Percentiles rank a stretch among this genome's conserved stretches.
These are phyloP conservation scores for Panurus biarmicus DNA, from an alignment of 2,113 vertebrate genomes.

Conservation along the genomic window DNA sequence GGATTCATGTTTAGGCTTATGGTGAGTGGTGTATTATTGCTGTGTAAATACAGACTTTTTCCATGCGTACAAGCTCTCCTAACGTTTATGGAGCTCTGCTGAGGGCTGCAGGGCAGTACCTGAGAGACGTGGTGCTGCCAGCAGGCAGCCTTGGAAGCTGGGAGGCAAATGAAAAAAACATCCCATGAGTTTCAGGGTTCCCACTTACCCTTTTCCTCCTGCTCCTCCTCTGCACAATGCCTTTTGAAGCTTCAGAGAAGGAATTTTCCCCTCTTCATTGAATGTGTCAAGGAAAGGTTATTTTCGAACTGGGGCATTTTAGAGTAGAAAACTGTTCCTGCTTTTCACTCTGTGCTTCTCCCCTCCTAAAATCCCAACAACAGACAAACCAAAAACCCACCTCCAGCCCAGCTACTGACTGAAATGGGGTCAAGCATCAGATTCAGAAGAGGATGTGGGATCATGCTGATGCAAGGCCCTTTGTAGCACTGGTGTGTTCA, in stretches of 20 bases:
- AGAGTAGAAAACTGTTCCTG: background rate
- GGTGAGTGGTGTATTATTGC: constrained; percentile 13
- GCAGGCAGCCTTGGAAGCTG: background rate
- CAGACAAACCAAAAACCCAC: background rate
- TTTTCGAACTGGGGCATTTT: background rate
- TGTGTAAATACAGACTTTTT: constrained; percentile 36
- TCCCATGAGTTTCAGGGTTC: background rate
- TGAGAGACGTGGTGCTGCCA: background rate
- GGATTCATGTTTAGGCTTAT: background rate
- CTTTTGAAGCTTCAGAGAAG: background rate
- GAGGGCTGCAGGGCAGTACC: background rate
- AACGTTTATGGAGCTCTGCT: background rate
- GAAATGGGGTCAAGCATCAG: background rate
- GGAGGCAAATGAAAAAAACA: background rate
- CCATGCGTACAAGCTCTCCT: background rate
- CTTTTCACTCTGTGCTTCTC: background rate
- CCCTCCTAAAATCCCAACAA: background rate
- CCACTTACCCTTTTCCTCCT: background rate
- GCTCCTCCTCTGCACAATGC: background rate
- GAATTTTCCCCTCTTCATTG: background rate
- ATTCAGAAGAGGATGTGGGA: background rate
- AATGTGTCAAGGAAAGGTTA: background rate
- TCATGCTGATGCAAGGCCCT: too few species aligned
- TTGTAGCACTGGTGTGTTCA: background rate
- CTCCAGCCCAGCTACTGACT: background rate